These are phyloP conservation scores for Lamellibrachia luymesi DNA, from an alignment of 1,140 invertebrate genomes.

Conservation along the genomic window DNA sequence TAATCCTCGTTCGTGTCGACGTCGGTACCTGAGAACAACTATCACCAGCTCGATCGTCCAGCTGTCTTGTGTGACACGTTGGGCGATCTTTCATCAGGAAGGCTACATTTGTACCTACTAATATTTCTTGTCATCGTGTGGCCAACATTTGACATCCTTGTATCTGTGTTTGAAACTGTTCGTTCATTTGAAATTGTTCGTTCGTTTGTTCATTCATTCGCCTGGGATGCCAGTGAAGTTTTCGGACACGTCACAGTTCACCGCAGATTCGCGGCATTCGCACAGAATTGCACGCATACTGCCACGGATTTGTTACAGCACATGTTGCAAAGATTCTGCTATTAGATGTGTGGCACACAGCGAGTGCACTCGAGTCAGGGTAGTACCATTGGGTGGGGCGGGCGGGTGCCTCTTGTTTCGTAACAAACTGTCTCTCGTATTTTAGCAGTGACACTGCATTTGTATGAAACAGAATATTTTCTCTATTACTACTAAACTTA, in stretches of 20 bases:
- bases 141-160: neutral
- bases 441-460: conserved; percentile 4
- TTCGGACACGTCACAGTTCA: neutral
- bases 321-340: neutral
- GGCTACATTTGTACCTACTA: neutral
- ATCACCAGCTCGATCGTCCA: no score
- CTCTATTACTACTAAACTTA: conserved; percentile 1
- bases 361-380: neutral
- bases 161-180: neutral
- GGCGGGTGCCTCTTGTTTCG: neutral
- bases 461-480: conserved; percentile 6
- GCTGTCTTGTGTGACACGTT: neutral
- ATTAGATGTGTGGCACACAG: neutral
- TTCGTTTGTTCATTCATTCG: neutral
- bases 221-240: neutral
- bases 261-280: neutral
- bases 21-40: no score
- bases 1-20: no score
- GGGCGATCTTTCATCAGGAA: neutral
- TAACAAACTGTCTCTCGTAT: neutral
- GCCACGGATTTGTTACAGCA: neutral
- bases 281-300: neutral
- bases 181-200: no score
- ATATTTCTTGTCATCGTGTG: neutral
- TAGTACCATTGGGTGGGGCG: neutral